These are phyloP conservation scores for Gnathonemus longibarbis DNA, from an alignment of 2,113 vertebrate species.

Conservation along the genomic window DNA sequence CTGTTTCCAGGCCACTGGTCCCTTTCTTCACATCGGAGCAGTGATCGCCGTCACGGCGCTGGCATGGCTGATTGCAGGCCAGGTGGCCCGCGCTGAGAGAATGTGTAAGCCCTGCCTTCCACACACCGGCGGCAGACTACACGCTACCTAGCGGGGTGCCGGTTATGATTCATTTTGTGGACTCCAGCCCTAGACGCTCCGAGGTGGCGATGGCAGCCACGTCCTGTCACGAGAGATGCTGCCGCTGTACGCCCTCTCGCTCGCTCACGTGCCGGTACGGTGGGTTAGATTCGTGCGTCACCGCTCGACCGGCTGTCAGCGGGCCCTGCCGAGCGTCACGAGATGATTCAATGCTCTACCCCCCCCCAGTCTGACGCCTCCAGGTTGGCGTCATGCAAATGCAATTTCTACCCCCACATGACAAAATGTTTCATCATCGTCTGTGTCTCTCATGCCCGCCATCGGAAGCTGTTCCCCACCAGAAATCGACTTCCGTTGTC, in stretches of 20 bases:
- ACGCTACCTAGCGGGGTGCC: background rate
- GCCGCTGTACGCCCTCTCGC: background rate
- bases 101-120: constrained; percentile 64
- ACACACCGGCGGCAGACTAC: background rate
- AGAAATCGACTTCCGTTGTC: background rate
- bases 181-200: background rate
- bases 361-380: background rate
- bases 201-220: background rate
- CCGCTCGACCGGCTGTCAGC: background rate
- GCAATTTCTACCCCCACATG: background rate
- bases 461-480: background rate
- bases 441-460: background rate
- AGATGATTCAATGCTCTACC: background rate
- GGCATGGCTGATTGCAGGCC: constrained; percentile 88
- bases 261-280: background rate
- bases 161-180: background rate
- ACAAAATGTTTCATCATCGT: background rate
- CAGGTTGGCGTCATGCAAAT: background rate
- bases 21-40: constrained; percentile 88
- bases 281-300: background rate
- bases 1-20: constrained; percentile 79
- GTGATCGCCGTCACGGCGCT: constrained; percentile 72
- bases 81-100: constrained; percentile 77
- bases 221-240: background rate
- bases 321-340: background rate